Percentiles rank a stretch among this genome's conserved stretches.
phyloP scores from a whole-genome alignment of 2,797 vertebrate species.

The Garrulus glandarius region DNA sequence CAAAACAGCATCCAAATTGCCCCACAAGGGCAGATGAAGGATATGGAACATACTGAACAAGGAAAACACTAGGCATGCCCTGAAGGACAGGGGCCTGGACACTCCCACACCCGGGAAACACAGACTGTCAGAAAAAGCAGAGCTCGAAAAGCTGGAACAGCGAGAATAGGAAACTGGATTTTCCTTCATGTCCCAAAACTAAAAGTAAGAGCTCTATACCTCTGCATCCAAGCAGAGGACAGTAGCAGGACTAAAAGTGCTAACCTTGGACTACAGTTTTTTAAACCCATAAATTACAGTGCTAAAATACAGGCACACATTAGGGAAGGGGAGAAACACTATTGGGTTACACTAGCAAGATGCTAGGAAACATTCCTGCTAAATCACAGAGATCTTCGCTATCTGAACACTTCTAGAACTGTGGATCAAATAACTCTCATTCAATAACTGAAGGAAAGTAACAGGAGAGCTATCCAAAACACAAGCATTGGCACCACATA shows the following conservation, averaged over 20 bases:
- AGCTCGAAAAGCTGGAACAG: background rate
- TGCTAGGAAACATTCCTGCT: background rate
- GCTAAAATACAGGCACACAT: background rate
- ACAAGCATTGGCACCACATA: background rate
- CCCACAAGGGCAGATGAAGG: background rate
- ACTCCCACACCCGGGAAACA: background rate
- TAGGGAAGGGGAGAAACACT: background rate
- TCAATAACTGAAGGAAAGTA: background rate
- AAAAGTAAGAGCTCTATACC: background rate
- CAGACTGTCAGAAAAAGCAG: background rate
- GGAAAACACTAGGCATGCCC: accelerated
- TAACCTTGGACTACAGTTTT: background rate
- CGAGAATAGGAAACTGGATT: background rate
- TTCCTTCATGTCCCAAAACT: background rate
- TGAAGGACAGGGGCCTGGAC: background rate
- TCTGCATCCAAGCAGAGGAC: background rate
- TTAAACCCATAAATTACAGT: background rate
- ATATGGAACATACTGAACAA: background rate
- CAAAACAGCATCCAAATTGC: background rate
- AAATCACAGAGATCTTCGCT: background rate
- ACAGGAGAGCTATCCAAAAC: background rate
- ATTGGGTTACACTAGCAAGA: background rate
- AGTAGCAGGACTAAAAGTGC: background rate
- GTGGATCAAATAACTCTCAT: background rate
- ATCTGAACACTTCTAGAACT: background rate